Evolutionary conservation across 2,888 invertebrate genomes (phyloP).

Genomic region (Spilosoma lubricipeda): DNA sequence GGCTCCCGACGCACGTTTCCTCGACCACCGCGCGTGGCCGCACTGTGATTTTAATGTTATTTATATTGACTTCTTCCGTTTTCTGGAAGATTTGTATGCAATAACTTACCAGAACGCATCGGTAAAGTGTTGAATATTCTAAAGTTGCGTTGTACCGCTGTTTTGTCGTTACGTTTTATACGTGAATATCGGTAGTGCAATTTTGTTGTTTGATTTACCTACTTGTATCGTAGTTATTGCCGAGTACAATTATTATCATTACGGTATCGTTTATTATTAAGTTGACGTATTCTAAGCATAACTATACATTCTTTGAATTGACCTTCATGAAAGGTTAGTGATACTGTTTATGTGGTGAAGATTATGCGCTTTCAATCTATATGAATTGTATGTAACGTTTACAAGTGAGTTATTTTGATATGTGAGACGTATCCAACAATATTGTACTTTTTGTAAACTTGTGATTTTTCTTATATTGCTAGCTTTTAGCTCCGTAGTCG

Average conservation of each 20-base stretch:
- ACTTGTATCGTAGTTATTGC: slow-evolving; percentile 73
- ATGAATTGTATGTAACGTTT: slow-evolving; percentile 69
- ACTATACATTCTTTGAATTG: slow-evolving; percentile 86
- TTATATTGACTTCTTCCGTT: slow-evolving; percentile 72
- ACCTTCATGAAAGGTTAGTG: slow-evolving; percentile 86
- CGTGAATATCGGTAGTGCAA: slow-evolving; percentile 72
- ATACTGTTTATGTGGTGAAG: slow-evolving; percentile 81
- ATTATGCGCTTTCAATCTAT: slow-evolving; percentile 74
- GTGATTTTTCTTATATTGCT: slow-evolving; percentile 83
- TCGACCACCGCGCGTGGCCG: slow-evolving; percentile 49
- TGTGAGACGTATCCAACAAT: slow-evolving; percentile 72
- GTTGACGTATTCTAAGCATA: slow-evolving; percentile 82
- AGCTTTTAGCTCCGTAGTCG: slow-evolving; percentile 80
- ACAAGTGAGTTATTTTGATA: slow-evolving; percentile 70
- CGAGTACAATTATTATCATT: slow-evolving; percentile 80
- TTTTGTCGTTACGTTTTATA: slow-evolving; percentile 68
- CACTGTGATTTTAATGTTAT: slow-evolving; percentile 70
- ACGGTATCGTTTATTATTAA: slow-evolving; percentile 76
- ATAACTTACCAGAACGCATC: slow-evolving; percentile 68
- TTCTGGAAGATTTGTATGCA: slow-evolving; percentile 69
- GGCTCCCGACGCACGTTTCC: slow-evolving; percentile 40
- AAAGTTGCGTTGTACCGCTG: slow-evolving; percentile 72
- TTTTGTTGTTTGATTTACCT: slow-evolving; percentile 69
- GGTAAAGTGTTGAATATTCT: slow-evolving; percentile 83
- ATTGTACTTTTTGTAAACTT: slow-evolving; percentile 68